phyloP scores from a whole-genome alignment of 2,888 invertebrate genomes.

The Copidosoma aretas region DNA sequence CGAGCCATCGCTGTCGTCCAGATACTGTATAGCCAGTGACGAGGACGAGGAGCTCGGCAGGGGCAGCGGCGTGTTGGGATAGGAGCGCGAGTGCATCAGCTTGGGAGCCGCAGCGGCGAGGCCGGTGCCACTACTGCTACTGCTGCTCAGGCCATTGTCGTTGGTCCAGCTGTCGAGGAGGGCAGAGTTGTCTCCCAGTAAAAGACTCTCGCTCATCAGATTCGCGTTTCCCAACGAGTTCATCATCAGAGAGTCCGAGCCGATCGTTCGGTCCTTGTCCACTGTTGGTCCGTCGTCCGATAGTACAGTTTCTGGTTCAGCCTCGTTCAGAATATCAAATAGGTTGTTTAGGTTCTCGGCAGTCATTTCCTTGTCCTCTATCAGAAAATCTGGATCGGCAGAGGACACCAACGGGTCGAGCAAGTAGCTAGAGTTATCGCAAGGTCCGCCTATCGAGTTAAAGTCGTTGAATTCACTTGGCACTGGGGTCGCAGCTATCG shows the following conservation, averaged over 20 bases:
- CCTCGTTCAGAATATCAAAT: constrained; percentile 68
- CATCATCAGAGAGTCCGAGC: constrained; percentile 46
- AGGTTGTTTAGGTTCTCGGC: constrained; percentile 73
- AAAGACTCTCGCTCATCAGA: constrained; percentile 49
- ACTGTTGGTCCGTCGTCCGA: background rate
- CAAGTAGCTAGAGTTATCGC: constrained; percentile 64
- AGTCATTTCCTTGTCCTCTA: constrained; percentile 59
- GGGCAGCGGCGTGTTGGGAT: constrained; percentile 61
- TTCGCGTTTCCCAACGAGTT: constrained; percentile 49
- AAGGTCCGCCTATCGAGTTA: constrained; percentile 66
- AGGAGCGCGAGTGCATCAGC: constrained; percentile 59
- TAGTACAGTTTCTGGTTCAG: constrained; percentile 47
- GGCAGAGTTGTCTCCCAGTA: constrained; percentile 46
- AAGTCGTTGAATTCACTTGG: constrained; percentile 78
- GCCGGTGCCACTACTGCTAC: background rate
- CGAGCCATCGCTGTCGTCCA: constrained; percentile 62
- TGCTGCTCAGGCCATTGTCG: constrained; percentile 21
- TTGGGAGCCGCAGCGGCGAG: constrained; percentile 47
- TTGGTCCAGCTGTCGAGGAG: constrained; percentile 50
- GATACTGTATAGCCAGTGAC: constrained; percentile 46
- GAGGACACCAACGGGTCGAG: constrained; percentile 54
- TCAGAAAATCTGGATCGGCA: constrained; percentile 55
- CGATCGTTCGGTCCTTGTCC: constrained; percentile 45
- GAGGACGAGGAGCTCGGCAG: constrained; percentile 47
- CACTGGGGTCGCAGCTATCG: constrained; percentile 73